phyloP scores from a whole-genome alignment of 2,888 invertebrate species.

The Petrolisthes manimaculis region DNA sequence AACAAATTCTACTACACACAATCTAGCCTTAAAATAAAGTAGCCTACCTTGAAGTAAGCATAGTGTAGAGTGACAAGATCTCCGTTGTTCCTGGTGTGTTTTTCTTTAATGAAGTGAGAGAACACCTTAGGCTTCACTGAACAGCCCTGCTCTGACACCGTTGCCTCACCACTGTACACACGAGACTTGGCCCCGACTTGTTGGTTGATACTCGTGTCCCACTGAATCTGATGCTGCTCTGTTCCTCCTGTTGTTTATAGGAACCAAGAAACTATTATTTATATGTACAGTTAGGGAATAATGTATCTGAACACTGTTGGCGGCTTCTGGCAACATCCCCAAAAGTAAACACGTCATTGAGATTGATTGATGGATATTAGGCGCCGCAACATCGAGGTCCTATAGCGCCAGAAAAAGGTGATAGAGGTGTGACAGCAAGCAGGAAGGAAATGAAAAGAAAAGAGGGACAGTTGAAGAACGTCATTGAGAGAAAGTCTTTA shows the following conservation, averaged over 20 bases:
- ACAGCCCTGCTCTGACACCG: slow-evolving; percentile 66
- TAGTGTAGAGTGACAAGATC: slow-evolving; percentile 55
- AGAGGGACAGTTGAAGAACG: no score
- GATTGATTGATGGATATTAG: no score
- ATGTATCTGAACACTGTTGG: no score
- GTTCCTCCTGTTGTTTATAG: slow-evolving; percentile 27
- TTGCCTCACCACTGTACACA: slow-evolving; percentile 59
- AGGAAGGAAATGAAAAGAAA: no score
- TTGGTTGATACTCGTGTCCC: slow-evolving; percentile 27
- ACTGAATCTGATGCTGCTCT: slow-evolving; percentile 25
- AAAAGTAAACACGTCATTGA: no score
- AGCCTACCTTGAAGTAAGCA: slow-evolving; percentile 57
- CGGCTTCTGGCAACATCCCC: no score
- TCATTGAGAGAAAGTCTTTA: no score
- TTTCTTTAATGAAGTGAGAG: slow-evolving; percentile 66
- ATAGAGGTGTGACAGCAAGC: no score
- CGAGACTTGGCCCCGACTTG: background rate
- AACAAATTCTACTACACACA: no score
- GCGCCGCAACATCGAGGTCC: no score
- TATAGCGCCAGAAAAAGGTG: no score
- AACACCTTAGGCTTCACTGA: slow-evolving; percentile 66
- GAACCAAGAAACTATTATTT: background rate
- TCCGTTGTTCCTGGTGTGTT: slow-evolving; percentile 41
- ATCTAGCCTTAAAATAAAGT: background rate
- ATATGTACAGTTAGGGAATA: no score